Conservation (phyloP, 2,113 vertebrate genomes). For the Pelusios castaneus region DNA sequence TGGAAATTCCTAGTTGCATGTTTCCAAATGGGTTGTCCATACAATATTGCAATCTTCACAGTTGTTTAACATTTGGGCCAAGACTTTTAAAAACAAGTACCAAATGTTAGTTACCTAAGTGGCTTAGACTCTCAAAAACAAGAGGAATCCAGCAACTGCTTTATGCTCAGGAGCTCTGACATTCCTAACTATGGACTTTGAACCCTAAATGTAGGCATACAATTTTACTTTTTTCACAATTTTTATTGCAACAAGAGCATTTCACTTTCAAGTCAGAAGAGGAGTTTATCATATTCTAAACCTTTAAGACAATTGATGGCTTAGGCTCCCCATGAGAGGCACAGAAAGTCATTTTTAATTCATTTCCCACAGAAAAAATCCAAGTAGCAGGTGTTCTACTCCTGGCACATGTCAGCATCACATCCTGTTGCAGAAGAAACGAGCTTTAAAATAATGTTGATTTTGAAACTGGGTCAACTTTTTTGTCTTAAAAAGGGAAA, state of each 20-base stretch:
- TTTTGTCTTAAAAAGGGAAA: not conserved
- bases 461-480: not conserved
- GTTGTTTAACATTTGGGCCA: not conserved
- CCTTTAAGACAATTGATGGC: not conserved
- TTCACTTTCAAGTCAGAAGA: not conserved
- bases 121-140: not conserved
- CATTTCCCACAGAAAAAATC: not conserved
- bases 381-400: not conserved
- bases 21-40: not conserved
- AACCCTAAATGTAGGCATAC: slow-evolving; percentile 9
- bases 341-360: not conserved
- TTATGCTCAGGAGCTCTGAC: not conserved
- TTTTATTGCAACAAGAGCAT: not conserved
- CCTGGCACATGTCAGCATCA: not conserved
- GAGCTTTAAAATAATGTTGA: not conserved
- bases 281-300: not conserved
- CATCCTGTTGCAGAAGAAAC: not conserved
- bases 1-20: not conserved
- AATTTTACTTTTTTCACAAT: not conserved
- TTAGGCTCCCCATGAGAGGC: not conserved
- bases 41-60: not conserved
- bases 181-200: not conserved
- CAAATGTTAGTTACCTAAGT: not conserved
- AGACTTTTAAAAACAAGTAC: not conserved
- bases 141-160: not conserved